Conservation (phyloP, 2,888 invertebrate genomes). For the Endotricha flammealis region DNA sequence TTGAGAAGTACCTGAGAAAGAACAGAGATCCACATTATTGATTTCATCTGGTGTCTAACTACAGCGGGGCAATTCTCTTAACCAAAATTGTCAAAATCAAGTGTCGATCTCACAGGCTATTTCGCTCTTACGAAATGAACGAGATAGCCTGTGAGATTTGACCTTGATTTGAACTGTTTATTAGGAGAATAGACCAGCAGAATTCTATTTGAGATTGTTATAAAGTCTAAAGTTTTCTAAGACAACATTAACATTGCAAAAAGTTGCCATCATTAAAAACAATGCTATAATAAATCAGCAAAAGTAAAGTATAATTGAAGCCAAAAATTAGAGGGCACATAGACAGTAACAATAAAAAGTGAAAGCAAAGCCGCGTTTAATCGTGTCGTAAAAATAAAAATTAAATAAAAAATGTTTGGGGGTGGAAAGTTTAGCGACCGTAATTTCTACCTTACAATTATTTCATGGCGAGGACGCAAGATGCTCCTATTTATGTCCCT, state of each 20-base stretch:
- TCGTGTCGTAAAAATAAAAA: conserved; percentile 77
- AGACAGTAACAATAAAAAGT: conserved; percentile 75
- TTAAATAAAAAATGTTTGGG: conserved; percentile 73
- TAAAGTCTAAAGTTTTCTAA: no score
- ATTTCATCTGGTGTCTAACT: conserved; percentile 32
- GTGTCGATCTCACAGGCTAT: no score
- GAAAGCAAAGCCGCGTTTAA: conserved; percentile 76
- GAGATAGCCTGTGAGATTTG: no score
- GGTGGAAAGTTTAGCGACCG: conserved; percentile 68
- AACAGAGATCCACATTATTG: conserved; percentile 70
- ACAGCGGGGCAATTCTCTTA: no score
- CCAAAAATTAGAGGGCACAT: conserved; percentile 75
- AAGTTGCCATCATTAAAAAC: conserved; percentile 58
- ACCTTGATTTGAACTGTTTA: no score
- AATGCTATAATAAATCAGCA: conserved; percentile 68
- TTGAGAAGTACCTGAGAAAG: conserved; percentile 77
- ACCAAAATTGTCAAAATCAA: no score
- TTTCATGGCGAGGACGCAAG: conserved; percentile 51
- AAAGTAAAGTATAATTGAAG: conserved; percentile 66
- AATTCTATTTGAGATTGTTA: no score
- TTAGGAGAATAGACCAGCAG: no score
- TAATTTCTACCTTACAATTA: conserved; percentile 66
- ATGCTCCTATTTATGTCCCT: conserved; percentile 57
- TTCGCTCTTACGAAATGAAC: no score
- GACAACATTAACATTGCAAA: conserved; percentile 24